These are phyloP conservation scores for Eupeodes latifasciatus DNA, from an alignment of 2,888 invertebrate genomes.

Conservation along the genomic window DNA sequence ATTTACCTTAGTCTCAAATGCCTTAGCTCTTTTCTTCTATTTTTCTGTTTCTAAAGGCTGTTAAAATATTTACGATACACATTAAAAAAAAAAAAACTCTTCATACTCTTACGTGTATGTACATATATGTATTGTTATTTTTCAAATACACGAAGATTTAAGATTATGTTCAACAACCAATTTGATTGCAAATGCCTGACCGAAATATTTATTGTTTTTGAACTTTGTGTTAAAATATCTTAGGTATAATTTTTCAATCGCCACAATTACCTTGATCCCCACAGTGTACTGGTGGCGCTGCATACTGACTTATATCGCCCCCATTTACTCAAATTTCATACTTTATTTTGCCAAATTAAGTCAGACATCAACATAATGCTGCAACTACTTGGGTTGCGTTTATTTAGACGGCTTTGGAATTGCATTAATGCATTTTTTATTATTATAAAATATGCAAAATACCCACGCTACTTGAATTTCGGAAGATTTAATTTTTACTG, in stretches of 20 bases:
- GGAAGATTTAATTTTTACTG: constrained; percentile 47
- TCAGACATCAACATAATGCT: constrained; percentile 18
- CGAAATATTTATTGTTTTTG: not conserved
- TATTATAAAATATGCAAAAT: constrained; percentile 1
- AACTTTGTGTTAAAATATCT: constrained; percentile 9
- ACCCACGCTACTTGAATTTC: constrained; percentile 53
- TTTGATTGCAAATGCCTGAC: constrained; percentile 16
- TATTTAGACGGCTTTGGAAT: not conserved
- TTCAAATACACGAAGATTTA: not conserved
- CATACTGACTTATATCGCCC: not conserved
- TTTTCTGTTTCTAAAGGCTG: no score
- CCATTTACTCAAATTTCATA: constrained; percentile 22
- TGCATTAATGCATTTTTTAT: constrained; percentile 24
- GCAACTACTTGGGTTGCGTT: not conserved
- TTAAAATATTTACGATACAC: no score
- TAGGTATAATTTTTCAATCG: constrained; percentile 12
- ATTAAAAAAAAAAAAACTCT: no score
- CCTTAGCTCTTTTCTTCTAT: no score
- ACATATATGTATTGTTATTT: not conserved
- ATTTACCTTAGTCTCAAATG: no score
- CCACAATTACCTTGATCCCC: constrained; percentile 37
- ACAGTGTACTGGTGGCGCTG: not conserved
- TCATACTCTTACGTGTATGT: no score
- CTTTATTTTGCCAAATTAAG: constrained; percentile 34
- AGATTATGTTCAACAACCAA: not conserved